Evolutionary conservation across 2,888 invertebrate genomes (phyloP), one percentile per base, ranked within the genome.

Genomic region (Carpatolechia fugitivella): DNA sequence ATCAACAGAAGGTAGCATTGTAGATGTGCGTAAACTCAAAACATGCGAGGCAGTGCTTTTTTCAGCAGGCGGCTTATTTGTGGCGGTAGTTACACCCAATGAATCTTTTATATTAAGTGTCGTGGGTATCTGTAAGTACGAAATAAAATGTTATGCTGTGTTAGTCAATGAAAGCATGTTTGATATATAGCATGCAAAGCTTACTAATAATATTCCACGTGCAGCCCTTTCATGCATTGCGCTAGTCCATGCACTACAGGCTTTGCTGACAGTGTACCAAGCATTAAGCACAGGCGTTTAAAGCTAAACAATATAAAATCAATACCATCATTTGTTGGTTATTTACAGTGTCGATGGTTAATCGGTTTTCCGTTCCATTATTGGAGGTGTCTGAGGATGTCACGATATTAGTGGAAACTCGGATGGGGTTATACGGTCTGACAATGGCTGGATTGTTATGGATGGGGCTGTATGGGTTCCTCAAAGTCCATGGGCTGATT

Each of bases 371-470:
- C 77, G 81, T 81, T 89, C 83, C 91, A 91, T 91, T 91, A 91
- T 92, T 92, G 91, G 88, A 90, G 73, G 74, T 83, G 78, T 85
- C 85, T 80, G 81, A 82, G 82, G 82, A 80, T 80, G 82, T 92
- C 92, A 91, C 92, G 90, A 91, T 92, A 92, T 92, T 93, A 93
- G 92, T 92, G 90, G 91, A 92, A 89, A 92, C 92, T 90, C 91
- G 91, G 87, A 89, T 90, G 74, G 91, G 91, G 87, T 90, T 90
- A 82, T 82, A 83, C 69, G 90, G 90, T 89, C 87, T 90, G 78
- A 91, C 89, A 76, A 90, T 89, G 80, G 90, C 90, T 75, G 91
- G 90, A 82, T 83, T 90, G 72, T 89, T 90, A 88, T 91, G 89
- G 85, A 91, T 90, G 77, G 85, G 92, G 91, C 92, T 93, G 74